Evolutionary conservation across 2,113 vertebrate species (phyloP).

Genomic region (Corythaixoides concolor): DNA sequence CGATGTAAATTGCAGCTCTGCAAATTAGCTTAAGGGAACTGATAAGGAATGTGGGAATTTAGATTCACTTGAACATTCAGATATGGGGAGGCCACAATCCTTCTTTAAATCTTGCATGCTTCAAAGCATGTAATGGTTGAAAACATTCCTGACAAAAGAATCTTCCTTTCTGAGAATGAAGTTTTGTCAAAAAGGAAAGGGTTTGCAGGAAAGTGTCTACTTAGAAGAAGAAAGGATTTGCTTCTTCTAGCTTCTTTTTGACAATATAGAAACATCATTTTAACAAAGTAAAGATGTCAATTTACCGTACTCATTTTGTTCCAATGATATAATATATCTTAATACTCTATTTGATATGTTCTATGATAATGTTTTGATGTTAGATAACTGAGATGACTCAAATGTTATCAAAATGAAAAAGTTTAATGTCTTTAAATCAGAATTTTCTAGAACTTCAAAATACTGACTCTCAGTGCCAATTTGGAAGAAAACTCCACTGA

Average conservation of each 20-base stretch:
- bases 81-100: neutral
- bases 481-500: neutral
- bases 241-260: conserved; percentile 22
- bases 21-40: neutral
- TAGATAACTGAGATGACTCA: conserved; percentile 51
- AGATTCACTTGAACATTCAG: neutral
- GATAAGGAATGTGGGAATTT: neutral
- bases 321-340: conserved; percentile 22
- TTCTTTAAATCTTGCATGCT: neutral
- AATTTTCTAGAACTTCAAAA: conserved; percentile 27
- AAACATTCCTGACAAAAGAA: conserved; percentile 39
- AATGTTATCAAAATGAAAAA: conserved; percentile 23
- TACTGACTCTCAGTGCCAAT: neutral
- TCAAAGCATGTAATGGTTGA: conserved; percentile 2
- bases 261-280: conserved; percentile 17
- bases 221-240: neutral
- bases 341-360: conserved; percentile 20
- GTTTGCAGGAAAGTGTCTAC: conserved; percentile 9
- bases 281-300: conserved; percentile 25
- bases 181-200: conserved; percentile 49
- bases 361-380: conserved; percentile 59
- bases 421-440: conserved; percentile 6
- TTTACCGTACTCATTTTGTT: neutral
- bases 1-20: neutral
- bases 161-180: conserved; percentile 1